phyloP scores from a whole-genome alignment of 2,888 invertebrate genomes.

The Cybosia mesomella region DNA sequence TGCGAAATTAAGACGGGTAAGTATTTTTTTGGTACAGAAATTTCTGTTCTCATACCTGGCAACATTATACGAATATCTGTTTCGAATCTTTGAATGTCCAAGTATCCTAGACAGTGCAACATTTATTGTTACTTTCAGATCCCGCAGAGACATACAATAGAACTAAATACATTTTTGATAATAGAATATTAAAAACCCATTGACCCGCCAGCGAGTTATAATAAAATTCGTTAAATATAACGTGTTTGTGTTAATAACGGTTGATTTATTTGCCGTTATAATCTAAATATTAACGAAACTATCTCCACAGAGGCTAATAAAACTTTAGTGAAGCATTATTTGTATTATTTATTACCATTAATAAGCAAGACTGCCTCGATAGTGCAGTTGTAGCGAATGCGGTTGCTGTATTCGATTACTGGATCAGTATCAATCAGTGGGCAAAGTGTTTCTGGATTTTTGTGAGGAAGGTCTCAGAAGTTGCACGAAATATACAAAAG shows the following conservation, averaged over 20 bases:
- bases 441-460: background rate
- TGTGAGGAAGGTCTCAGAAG: background rate
- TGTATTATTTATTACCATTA: background rate
- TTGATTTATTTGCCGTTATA: slow-evolving; percentile 9
- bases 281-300: slow-evolving; percentile 8
- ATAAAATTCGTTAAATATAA: slow-evolving; percentile 9
- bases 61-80: background rate
- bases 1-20: no score
- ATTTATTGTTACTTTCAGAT: background rate
- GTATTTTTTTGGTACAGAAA: background rate
- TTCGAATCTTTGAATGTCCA: background rate
- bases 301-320: background rate
- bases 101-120: background rate
- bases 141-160: background rate
- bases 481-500: background rate
- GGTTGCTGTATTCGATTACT: background rate
- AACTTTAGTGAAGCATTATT: background rate
- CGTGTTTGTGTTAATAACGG: slow-evolving; percentile 19
- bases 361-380: background rate
- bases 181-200: slow-evolving; percentile 12
- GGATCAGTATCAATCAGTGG: background rate
- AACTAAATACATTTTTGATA: slow-evolving; percentile 18
- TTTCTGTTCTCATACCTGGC: background rate
- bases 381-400: background rate
- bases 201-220: slow-evolving; percentile 7